Percentiles rank a stretch among this genome's conserved stretches.
Conservation (phyloP, 2,797 vertebrate species). For the Sphenodon punctatus region DNA sequence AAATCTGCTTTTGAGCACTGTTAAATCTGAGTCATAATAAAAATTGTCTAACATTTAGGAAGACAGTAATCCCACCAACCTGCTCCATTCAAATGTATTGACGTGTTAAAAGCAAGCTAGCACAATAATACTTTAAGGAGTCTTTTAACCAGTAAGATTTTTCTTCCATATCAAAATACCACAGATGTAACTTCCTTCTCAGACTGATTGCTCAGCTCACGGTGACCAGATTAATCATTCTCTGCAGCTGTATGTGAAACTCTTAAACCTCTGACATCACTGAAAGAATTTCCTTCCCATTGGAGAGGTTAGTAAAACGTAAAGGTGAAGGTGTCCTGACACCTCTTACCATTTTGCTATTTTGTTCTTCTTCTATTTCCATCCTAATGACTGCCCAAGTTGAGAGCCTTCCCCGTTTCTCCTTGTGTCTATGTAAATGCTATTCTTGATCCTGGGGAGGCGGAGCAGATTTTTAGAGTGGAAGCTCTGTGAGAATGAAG, state of each 20-base stretch:
- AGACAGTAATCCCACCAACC: neutral
- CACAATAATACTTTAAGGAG: slow-evolving; percentile 3
- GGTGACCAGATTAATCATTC: slow-evolving; percentile 25
- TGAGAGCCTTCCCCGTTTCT: slow-evolving; percentile 30
- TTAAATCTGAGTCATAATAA: neutral
- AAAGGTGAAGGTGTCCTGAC: neutral
- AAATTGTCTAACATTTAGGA: neutral
- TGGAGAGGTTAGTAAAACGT: slow-evolving; percentile 29
- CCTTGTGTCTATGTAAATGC: slow-evolving; percentile 51
- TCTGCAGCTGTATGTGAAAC: slow-evolving; percentile 16
- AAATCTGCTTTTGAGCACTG: neutral
- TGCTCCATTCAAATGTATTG: slow-evolving; percentile 5
- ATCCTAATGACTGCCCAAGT: slow-evolving; percentile 9
- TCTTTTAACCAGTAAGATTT: neutral
- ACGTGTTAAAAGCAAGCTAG: neutral
- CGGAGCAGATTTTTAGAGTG: slow-evolving; percentile 45
- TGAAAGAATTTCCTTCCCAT: neutral
- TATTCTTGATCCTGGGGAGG: slow-evolving; percentile 63
- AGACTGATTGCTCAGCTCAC: slow-evolving; percentile 27
- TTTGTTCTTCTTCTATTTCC: slow-evolving; percentile 45
- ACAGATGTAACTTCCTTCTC: slow-evolving; percentile 49
- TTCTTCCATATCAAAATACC: neutral
- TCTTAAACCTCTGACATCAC: slow-evolving; percentile 20
- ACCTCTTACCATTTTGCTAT: slow-evolving; percentile 62
- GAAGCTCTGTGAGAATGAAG: slow-evolving; percentile 64